Evolutionary conservation across 2,888 invertebrate genomes (phyloP).

Genomic region (Archips crataeganus): DNA sequence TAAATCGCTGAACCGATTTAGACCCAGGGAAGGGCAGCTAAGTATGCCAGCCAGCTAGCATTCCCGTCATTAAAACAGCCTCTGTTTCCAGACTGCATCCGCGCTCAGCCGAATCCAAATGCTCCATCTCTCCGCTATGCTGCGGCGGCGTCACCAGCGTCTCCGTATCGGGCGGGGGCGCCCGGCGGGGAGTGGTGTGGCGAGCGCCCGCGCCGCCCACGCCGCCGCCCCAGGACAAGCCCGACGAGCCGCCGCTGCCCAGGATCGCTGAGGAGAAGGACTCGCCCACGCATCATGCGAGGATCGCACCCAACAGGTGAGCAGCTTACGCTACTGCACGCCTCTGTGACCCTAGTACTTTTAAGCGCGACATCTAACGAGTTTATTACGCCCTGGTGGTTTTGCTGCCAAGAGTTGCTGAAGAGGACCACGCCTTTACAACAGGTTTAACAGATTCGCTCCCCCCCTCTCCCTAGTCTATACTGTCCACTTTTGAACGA

Average conservation of each 20-base stretch:
- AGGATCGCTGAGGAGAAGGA: conserved; percentile 95
- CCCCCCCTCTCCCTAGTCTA: no score
- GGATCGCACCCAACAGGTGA: conserved; percentile 65
- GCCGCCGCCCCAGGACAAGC: conserved; percentile 70
- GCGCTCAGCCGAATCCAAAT: conserved; percentile 94
- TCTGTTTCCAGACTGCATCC: conserved; percentile 89
- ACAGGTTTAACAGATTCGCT: no score
- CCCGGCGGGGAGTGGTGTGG: conserved; percentile 61
- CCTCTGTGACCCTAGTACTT: background rate
- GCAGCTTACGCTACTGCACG: background rate
- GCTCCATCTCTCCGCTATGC: conserved; percentile 93
- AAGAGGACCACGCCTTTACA: background rate
- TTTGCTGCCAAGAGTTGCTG: background rate
- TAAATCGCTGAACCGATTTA: no score
- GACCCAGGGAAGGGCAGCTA: no score
- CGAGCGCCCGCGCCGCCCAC: conserved; percentile 67
- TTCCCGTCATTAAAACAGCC: background rate
- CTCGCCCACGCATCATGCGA: conserved; percentile 88
- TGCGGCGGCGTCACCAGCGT: conserved; percentile 79
- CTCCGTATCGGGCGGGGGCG: conserved; percentile 60
- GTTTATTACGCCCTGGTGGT: background rate
- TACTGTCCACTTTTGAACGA: no score
- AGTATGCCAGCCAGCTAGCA: background rate
- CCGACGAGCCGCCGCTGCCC: conserved; percentile 87
- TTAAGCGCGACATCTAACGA: background rate